phyloP scores from a whole-genome alignment of 2,113 vertebrate genomes.

The Campylomormyrus numenius region DNA sequence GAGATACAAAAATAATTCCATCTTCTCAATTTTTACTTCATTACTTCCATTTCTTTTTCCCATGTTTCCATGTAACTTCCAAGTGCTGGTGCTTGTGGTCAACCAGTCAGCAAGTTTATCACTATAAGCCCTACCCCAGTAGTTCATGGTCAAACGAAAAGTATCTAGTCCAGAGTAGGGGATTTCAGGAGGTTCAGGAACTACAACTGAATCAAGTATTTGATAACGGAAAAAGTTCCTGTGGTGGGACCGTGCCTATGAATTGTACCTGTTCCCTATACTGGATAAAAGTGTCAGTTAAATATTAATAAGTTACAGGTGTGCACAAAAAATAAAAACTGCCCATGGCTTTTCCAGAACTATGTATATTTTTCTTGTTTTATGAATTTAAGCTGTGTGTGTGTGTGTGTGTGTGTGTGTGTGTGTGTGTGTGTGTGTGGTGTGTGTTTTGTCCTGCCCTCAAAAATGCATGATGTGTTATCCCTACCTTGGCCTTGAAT shows the following conservation, averaged over 20 bases:
- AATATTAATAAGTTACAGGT: not conserved
- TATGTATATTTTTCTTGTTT: too few relatives aligned
- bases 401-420: not conserved
- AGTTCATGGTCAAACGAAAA: too few relatives aligned
- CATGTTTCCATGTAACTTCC: not conserved
- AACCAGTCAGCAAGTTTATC: not conserved
- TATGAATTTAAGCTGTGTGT: not conserved
- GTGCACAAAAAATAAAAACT: too few relatives aligned
- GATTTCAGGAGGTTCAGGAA: not conserved
- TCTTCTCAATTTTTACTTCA: not conserved
- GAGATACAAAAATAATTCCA: not conserved
- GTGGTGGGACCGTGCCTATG: not conserved
- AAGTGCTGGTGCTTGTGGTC: not conserved
- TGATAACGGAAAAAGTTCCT: not conserved
- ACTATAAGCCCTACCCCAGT: not conserved
- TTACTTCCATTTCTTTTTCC: not conserved
- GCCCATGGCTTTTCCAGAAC: too few relatives aligned
- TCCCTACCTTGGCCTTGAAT: not conserved
- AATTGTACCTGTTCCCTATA: not conserved
- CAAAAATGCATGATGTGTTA: not conserved
- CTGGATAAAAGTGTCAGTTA: not conserved
- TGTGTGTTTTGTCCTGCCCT: not conserved
- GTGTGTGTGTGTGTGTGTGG: too few relatives aligned
- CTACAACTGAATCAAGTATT: not conserved
- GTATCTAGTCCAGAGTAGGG: too few relatives aligned